phyloP scores from a whole-genome alignment of 2,113 vertebrate species.

The Prochilodus magdalenae region DNA sequence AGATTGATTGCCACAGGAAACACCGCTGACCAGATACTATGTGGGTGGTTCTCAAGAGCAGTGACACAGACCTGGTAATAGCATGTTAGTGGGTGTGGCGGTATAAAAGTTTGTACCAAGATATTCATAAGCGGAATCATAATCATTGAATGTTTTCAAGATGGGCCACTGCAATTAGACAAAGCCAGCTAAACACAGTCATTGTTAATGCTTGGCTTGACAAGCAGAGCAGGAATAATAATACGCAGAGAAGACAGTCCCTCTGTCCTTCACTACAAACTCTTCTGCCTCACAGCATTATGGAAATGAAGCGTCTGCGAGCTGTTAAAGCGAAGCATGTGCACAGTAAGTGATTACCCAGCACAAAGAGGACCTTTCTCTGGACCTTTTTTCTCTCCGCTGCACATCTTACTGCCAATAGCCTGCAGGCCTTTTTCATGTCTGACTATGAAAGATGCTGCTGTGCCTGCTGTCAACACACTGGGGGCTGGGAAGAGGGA shows the following conservation, averaged over 20 bases:
- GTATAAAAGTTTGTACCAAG: background rate
- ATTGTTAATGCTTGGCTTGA: background rate
- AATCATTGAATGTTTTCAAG: too few species aligned
- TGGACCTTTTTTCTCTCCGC: constrained; percentile 1
- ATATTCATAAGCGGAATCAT: background rate
- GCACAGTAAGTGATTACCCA: constrained; percentile 31
- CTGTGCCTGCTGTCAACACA: constrained; percentile 34
- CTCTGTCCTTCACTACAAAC: background rate
- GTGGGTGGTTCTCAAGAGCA: too few species aligned
- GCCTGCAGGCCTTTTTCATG: background rate
- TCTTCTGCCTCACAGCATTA: background rate
- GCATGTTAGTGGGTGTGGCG: too few species aligned
- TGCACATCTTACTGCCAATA: constrained; percentile 25
- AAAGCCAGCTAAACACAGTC: background rate
- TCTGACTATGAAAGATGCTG: constrained; percentile 24
- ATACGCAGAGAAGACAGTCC: background rate
- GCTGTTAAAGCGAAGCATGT: constrained; percentile 37
- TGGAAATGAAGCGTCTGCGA: constrained; percentile 10
- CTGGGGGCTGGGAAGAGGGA: background rate
- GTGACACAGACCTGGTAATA: too few species aligned
- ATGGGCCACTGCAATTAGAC: background rate
- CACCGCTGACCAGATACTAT: too few species aligned
- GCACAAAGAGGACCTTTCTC: constrained; percentile 38
- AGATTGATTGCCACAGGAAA: too few species aligned
- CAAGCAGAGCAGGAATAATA: background rate